These are phyloP conservation scores for Pedionomus torquatus DNA, from an alignment of 2,113 vertebrate genomes.

Conservation along the genomic window DNA sequence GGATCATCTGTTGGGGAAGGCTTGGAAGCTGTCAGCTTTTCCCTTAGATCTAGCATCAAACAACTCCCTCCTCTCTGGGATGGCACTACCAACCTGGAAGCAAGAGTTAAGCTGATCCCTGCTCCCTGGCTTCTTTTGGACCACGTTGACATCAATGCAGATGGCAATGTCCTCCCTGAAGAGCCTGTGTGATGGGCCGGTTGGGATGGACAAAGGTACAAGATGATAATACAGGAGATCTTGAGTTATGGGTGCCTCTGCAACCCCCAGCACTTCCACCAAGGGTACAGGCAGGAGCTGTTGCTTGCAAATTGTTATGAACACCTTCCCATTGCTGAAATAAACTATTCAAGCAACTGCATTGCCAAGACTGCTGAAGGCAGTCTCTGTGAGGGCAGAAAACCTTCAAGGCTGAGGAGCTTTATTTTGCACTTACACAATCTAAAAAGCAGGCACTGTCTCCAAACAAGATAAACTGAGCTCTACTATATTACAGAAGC, in stretches of 20 bases:
- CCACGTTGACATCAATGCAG: fast-evolving
- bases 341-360: background rate
- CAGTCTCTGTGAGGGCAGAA: background rate
- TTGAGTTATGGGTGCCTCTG: background rate
- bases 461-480: background rate
- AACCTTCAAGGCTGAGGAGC: background rate
- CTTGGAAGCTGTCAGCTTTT: fast-evolving
- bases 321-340: background rate
- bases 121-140: background rate
- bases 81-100: fast-evolving
- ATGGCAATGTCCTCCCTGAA: background rate
- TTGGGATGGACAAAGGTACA: fast-evolving
- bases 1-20: background rate
- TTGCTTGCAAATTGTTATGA: background rate
- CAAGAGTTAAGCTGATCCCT: background rate
- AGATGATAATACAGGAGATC: background rate
- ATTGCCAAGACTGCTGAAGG: background rate
- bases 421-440: background rate
- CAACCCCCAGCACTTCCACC: background rate
- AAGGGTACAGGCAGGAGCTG: background rate
- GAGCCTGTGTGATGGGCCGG: background rate
- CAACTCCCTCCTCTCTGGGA: background rate
- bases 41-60: background rate
- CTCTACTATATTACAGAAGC: background rate
- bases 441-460: fast-evolving